Percentiles rank a stretch among this genome's conserved stretches.
phyloP scores from a whole-genome alignment of 2,797 vertebrate species.

The Takifugu ocellatus region DNA sequence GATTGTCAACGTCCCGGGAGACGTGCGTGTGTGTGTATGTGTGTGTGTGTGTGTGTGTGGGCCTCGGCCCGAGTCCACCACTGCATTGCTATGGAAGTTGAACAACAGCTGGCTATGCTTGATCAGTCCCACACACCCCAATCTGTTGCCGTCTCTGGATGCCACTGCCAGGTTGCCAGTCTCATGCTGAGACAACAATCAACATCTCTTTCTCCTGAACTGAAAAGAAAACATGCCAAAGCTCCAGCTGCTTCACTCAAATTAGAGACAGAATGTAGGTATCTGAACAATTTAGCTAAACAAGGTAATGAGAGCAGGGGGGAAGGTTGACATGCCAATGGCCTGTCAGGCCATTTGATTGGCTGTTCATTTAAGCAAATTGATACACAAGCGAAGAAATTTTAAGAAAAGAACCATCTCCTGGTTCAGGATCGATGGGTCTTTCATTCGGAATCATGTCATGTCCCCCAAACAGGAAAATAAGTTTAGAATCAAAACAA shows the following conservation, averaged over 20 bases:
- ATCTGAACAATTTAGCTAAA: too few relatives aligned
- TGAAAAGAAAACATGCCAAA: conserved; percentile 37
- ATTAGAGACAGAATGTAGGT: too few relatives aligned
- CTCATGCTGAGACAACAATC: conserved; percentile 29
- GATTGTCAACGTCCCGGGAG: conserved; percentile 18
- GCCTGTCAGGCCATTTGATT: too few relatives aligned
- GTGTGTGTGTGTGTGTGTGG: background rate
- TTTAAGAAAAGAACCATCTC: too few relatives aligned
- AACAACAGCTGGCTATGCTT: conserved; percentile 36
- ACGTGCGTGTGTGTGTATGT: background rate
- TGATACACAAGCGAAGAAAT: background rate
- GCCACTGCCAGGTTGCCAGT: conserved; percentile 27
- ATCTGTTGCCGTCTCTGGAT: conserved; percentile 18
- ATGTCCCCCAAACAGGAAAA: too few relatives aligned
- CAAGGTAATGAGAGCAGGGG: too few relatives aligned
- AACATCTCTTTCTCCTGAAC: conserved; percentile 27
- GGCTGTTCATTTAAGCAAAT: background rate
- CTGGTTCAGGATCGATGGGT: too few relatives aligned
- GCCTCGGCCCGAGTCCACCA: too few relatives aligned
- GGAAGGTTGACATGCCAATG: too few relatives aligned
- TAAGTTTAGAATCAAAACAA: too few relatives aligned
- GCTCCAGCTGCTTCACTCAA: conserved; percentile 11
- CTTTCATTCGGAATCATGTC: too few relatives aligned
- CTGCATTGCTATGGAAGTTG: conserved; percentile 32
- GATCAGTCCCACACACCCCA: conserved; percentile 13